These are phyloP conservation scores for Glareola pratincola DNA, from an alignment of 2,113 vertebrate genomes.

Conservation along the genomic window DNA sequence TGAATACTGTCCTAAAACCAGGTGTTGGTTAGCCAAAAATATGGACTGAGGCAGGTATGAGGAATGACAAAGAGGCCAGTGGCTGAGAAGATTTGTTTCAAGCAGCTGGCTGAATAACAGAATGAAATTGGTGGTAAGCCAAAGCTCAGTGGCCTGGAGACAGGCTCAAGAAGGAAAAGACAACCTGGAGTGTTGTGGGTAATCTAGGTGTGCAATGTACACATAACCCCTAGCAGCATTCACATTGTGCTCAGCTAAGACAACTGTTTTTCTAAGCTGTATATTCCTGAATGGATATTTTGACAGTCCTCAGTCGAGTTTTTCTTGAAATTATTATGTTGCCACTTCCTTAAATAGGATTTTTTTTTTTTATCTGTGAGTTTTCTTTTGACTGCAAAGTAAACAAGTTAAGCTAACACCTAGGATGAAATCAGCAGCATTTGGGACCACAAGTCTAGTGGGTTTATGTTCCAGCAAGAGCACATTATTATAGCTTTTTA, in stretches of 20 bases:
- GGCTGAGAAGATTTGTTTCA: not conserved
- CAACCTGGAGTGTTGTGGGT: not conserved
- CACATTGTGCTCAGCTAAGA: not conserved
- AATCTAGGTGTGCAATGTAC: not conserved
- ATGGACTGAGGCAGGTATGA: not conserved
- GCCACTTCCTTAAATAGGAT: not conserved
- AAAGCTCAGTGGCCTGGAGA: not conserved
- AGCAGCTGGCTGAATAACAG: not conserved
- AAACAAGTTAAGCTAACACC: conserved; percentile 4
- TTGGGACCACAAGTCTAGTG: not conserved
- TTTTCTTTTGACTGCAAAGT: not conserved
- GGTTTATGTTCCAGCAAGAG: not conserved
- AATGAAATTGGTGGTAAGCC: not conserved
- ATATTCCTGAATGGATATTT: not conserved
- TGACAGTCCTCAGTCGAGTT: not conserved
- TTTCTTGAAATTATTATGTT: not conserved
- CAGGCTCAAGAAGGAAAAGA: not conserved
- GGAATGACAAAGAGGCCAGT: not conserved
- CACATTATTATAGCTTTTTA: not conserved
- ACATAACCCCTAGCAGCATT: not conserved
- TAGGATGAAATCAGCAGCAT: not conserved
- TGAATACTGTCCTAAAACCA: not conserved
- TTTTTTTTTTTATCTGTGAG: not conserved
- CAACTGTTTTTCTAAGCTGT: not conserved
- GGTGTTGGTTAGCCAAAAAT: not conserved